These are phyloP conservation scores for Malurus splendens DNA, from an alignment of 2,797 vertebrate species.

Conservation along the genomic window DNA sequence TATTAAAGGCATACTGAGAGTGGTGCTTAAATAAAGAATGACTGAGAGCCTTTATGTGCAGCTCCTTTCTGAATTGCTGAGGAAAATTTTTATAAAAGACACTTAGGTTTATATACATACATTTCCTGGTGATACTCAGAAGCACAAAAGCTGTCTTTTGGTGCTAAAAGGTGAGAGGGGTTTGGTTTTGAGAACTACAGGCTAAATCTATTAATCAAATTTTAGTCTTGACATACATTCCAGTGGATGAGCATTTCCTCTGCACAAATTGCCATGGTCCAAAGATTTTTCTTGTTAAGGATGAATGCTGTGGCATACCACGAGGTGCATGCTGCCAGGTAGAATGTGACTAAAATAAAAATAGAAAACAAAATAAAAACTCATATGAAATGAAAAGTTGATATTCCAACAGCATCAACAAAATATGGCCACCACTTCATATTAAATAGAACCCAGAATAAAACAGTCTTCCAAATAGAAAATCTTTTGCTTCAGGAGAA, in stretches of 20 bases:
- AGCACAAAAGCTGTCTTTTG: neutral
- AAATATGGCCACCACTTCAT: neutral
- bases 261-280: neutral
- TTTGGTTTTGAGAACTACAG: neutral
- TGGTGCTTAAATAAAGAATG: constrained; percentile 6
- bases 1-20: constrained; percentile 21
- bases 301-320: neutral
- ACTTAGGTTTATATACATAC: neutral
- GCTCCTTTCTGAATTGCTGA: constrained; percentile 1
- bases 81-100: neutral
- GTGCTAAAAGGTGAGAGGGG: neutral
- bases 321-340: neutral
- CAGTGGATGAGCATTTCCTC: neutral
- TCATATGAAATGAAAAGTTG: neutral
- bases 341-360: neutral
- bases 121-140: neutral
- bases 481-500: neutral
- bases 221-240: neutral
- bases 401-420: neutral
- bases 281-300: neutral
- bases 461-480: neutral
- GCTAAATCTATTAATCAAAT: neutral
- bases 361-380: neutral
- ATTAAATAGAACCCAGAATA: neutral
- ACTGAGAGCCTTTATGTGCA: constrained; percentile 12